Evolutionary conservation across 2,113 vertebrate species (phyloP).

Genomic region (Tylochromis polylepis): DNA sequence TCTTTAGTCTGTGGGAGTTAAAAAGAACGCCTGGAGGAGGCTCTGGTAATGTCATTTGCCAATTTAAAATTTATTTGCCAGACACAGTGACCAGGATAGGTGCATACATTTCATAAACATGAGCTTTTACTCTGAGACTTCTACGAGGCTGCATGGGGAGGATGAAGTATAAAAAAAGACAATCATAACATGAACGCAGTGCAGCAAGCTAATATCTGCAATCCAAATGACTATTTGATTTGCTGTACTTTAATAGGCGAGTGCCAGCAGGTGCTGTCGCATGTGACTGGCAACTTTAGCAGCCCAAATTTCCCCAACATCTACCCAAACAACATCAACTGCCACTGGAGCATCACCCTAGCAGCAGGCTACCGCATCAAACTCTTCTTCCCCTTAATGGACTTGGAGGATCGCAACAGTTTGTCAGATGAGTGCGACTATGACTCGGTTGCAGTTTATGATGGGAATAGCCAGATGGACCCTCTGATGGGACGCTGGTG

Average conservation of each 20-base stretch:
- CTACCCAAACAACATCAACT: constrained; percentile 96
- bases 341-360: constrained; percentile 85
- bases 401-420: constrained; percentile 86
- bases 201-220: not conserved
- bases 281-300: constrained; percentile 85
- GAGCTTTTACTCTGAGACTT: not conserved
- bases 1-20: not conserved
- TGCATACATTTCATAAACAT: not conserved
- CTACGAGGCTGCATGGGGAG: not conserved
- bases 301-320: constrained; percentile 87
- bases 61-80: not conserved
- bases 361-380: constrained; percentile 81
- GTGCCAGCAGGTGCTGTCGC: constrained; percentile 86
- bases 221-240: not conserved
- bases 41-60: not conserved
- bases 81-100: not conserved
- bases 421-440: constrained; percentile 85
- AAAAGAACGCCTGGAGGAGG: not conserved
- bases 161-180: not conserved
- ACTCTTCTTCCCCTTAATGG: constrained; percentile 84
- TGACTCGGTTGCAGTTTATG: constrained; percentile 82
- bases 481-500: constrained; percentile 86
- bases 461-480: constrained; percentile 76
- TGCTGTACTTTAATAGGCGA: constrained; percentile 73
- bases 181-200: not conserved